phyloP scores from a whole-genome alignment of 2,797 vertebrate genomes.

The Anguilla pacifica region DNA sequence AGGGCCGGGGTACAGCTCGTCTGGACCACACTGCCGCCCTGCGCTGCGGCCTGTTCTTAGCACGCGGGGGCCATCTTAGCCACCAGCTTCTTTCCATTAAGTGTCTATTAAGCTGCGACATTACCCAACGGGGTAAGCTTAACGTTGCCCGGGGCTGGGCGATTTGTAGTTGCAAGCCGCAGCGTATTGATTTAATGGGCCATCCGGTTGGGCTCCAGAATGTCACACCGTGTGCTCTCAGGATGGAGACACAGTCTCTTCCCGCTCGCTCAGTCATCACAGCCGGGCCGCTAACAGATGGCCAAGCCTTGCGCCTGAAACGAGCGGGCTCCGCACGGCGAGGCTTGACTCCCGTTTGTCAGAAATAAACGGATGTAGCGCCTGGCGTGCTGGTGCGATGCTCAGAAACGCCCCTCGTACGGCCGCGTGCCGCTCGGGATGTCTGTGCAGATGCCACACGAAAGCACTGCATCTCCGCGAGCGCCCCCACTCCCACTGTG shows the following conservation, averaged over 20 bases:
- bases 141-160: background rate
- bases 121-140: background rate
- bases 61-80: background rate
- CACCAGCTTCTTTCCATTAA: background rate
- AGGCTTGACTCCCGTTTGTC: background rate
- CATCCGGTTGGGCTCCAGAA: background rate
- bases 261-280: background rate
- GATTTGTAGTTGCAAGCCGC: background rate
- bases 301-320: background rate
- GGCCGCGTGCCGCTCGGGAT: background rate
- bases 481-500: background rate
- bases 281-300: background rate
- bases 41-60: background rate
- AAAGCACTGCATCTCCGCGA: background rate
- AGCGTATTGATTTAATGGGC: background rate
- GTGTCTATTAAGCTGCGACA: background rate
- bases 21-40: background rate
- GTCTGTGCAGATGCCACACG: background rate
- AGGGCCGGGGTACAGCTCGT: slow-evolving; percentile 12
- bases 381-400: background rate
- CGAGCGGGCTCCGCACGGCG: background rate
- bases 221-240: background rate
- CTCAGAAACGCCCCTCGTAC: background rate
- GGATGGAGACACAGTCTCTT: background rate
- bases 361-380: background rate